Conservation (phyloP, 2,113 vertebrate species). For the Toxostoma redivivum region DNA sequence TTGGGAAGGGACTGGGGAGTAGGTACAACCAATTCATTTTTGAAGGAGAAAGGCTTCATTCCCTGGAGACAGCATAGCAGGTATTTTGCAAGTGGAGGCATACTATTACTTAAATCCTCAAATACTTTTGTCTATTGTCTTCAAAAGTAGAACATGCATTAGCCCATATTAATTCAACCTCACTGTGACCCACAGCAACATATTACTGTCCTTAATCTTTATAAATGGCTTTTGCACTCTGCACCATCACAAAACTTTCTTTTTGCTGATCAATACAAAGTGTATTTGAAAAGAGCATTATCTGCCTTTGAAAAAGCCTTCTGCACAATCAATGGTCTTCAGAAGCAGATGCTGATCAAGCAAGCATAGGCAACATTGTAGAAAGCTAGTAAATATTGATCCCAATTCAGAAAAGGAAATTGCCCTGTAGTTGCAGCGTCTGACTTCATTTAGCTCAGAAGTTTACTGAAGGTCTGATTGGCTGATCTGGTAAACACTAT, state of each 20-base stretch:
- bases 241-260: conserved; percentile 64
- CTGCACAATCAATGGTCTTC: conserved; percentile 80
- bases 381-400: conserved; percentile 79
- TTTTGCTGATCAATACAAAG: conserved; percentile 83
- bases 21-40: conserved; percentile 2
- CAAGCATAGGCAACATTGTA: conserved; percentile 63
- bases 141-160: conserved; percentile 38
- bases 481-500: neutral
- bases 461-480: neutral
- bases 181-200: neutral
- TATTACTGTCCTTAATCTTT: conserved; percentile 51
- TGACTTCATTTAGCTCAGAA: conserved; percentile 44
- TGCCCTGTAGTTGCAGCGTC: conserved; percentile 50
- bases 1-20: neutral
- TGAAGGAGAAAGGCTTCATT: conserved; percentile 8
- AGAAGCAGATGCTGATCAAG: conserved; percentile 82
- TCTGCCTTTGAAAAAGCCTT: conserved; percentile 74
- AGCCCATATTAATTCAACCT: conserved; percentile 58
- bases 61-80: neutral
- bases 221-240: conserved; percentile 57
- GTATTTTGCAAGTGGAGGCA: conserved; percentile 9
- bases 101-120: neutral
- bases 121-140: conserved; percentile 1
- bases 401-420: conserved; percentile 69
- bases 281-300: conserved; percentile 78